Evolutionary conservation across 2,113 vertebrate species (phyloP).

Genomic region (Scolopax mira): DNA sequence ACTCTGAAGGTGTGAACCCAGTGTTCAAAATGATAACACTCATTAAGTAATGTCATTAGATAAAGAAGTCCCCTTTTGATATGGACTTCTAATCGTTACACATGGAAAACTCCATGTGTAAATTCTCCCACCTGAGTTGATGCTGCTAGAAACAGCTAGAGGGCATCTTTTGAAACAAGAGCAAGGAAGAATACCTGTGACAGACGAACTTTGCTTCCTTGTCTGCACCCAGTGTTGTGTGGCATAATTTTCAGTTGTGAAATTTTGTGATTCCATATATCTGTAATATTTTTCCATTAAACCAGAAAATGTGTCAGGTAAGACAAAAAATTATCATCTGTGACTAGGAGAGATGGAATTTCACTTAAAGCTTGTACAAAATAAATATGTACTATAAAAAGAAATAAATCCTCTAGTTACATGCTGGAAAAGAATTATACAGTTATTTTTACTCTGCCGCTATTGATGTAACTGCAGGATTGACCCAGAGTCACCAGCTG

Average conservation of each 20-base stretch:
- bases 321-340: background rate
- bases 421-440: background rate
- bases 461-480: background rate
- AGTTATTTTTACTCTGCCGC: background rate
- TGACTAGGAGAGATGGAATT: background rate
- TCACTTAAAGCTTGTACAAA: background rate
- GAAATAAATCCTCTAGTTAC: background rate
- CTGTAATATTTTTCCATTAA: background rate
- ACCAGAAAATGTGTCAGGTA: background rate
- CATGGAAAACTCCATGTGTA: no score
- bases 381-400: background rate
- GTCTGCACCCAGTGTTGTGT: background rate
- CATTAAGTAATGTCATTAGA: no score
- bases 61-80: no score
- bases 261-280: background rate
- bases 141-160: no score
- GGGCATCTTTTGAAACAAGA: background rate
- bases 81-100: no score
- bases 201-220: background rate
- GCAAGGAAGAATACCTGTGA: background rate
- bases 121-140: no score
- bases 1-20: no score
- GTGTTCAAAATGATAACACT: no score
- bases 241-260: background rate
- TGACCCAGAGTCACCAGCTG: background rate